phyloP scores from a whole-genome alignment of 2,888 invertebrate genomes.

The Tipula lateralis region DNA sequence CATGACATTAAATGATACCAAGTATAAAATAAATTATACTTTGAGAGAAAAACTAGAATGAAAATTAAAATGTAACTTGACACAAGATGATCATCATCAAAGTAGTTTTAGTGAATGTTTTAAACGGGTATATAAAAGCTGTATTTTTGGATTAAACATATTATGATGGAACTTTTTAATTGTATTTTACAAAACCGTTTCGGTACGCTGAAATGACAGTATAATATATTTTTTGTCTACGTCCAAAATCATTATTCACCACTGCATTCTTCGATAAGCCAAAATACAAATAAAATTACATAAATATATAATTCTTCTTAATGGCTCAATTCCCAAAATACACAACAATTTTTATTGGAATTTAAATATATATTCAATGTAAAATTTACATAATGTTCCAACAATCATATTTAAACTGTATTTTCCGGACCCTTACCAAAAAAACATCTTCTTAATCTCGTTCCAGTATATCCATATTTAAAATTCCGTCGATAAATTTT shows the following conservation, averaged over 20 bases:
- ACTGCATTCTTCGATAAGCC: not conserved
- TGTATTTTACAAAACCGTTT: not conserved
- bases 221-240: too few relatives aligned
- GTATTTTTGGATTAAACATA: not conserved
- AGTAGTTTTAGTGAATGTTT: not conserved
- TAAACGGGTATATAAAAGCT: not conserved
- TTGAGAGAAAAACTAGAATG: not conserved
- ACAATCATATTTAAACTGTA: not conserved
- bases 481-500: not conserved
- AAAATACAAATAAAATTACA: not conserved
- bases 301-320: not conserved
- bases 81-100: not conserved
- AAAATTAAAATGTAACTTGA: not conserved
- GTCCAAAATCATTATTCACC: not conserved
- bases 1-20: not conserved
- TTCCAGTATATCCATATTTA: not conserved
- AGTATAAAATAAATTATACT: not conserved
- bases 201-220: not conserved
- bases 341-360: not conserved
- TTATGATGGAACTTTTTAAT: not conserved
- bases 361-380: not conserved
- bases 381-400: not conserved
- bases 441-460: not conserved
- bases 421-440: not conserved
- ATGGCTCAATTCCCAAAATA: not conserved